Conservation (phyloP, 1,140 invertebrate genomes). For the Branchinecta lindahli region DNA sequence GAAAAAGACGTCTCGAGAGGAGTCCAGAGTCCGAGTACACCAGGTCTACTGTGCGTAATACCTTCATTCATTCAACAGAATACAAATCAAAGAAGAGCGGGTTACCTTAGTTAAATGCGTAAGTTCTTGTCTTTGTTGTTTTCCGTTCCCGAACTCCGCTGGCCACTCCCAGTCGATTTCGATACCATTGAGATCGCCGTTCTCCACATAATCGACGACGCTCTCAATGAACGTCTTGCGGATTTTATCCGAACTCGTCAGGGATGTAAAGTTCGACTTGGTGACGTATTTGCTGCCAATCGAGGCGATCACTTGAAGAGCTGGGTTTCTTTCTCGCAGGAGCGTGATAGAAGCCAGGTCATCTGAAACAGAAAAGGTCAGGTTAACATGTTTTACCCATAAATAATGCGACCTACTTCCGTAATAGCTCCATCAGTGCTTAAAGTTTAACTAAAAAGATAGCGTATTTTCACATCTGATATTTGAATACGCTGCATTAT, state of each 20-base stretch:
- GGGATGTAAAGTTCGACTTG: constrained; percentile 19
- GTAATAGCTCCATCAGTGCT: neutral
- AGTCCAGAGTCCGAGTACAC: no score
- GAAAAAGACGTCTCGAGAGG: no score
- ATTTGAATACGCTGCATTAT: neutral
- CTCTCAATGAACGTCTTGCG: constrained; percentile 21
- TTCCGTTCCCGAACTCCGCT: constrained; percentile 17
- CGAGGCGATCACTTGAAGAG: constrained; percentile 19
- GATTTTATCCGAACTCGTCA: constrained; percentile 20
- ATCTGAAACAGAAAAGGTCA: neutral
- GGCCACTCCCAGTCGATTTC: constrained; percentile 25
- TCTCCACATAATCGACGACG: constrained; percentile 17
- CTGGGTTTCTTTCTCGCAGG: constrained; percentile 21
- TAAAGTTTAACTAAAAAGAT: neutral
- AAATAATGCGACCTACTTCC: neutral
- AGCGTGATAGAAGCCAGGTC: neutral
- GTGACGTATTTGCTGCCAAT: constrained; percentile 19
- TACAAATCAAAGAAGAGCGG: no score
- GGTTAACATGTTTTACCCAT: neutral
- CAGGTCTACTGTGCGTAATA: no score
- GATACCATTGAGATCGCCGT: constrained; percentile 21
- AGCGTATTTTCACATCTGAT: neutral
- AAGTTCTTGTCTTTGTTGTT: constrained; percentile 21
- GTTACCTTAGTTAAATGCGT: constrained; percentile 23
- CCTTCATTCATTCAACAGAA: no score